phyloP scores from a whole-genome alignment of 2,888 invertebrate genomes.

The Cataglyphis cursor region DNA sequence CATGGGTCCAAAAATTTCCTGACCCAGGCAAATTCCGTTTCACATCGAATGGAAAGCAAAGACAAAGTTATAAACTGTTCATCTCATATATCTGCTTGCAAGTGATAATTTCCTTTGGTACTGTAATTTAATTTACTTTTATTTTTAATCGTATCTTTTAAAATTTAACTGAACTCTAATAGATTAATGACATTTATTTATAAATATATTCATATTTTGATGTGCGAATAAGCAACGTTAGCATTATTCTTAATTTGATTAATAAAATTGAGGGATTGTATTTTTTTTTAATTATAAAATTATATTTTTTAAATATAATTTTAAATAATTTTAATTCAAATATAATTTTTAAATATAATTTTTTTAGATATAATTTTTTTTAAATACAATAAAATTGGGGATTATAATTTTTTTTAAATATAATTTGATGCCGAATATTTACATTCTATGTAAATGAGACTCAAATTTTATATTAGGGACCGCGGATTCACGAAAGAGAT shows the following conservation, averaged over 20 bases:
- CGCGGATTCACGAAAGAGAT: slow-evolving; percentile 19
- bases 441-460: not conserved
- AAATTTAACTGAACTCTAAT: not conserved
- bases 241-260: not conserved
- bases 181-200: slow-evolving; percentile 15
- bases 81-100: not conserved
- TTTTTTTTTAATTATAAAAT: not conserved
- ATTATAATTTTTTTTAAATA: not conserved
- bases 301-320: not conserved
- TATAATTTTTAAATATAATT: too few species aligned
- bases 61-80: not conserved
- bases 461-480: not conserved
- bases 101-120: not conserved
- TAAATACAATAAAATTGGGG: too few species aligned
- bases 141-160: not conserved
- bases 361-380: not conserved
- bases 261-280: not conserved
- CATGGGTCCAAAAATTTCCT: slow-evolving; percentile 67
- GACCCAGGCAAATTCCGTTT: slow-evolving; percentile 72
- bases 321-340: too few species aligned
- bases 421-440: not conserved
- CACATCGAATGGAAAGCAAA: slow-evolving; percentile 17
- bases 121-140: not conserved
- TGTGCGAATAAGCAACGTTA: not conserved
- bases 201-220: slow-evolving; percentile 6